Conservation (phyloP, 2,888 invertebrate genomes). For the Drosophila affinis region DNA sequence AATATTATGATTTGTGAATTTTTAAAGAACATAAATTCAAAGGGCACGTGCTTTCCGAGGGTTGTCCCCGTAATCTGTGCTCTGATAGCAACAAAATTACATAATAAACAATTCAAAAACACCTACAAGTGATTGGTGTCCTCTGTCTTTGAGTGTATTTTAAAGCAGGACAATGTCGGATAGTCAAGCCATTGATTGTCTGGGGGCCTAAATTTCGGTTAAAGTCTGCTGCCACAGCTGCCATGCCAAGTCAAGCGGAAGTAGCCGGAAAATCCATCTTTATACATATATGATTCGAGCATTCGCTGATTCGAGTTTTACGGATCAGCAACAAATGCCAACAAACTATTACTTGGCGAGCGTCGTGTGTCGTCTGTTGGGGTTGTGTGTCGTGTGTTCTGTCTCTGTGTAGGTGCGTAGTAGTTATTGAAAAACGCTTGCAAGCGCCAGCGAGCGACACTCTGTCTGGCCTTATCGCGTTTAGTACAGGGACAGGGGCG, state of each 20-base stretch:
- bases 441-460: slow-evolving; percentile 50
- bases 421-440: slow-evolving; percentile 36
- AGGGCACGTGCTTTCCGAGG: too few relatives aligned
- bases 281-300: slow-evolving; percentile 7
- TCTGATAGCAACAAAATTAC: neutral
- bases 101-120: slow-evolving; percentile 1
- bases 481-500: neutral
- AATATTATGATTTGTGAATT: neutral
- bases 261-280: neutral
- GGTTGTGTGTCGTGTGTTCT: neutral
- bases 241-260: neutral
- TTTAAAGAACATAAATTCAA: neutral
- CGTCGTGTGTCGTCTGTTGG: neutral
- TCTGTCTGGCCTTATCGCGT: slow-evolving; percentile 71
- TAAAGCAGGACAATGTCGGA: neutral
- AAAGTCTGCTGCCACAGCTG: neutral
- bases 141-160: neutral
- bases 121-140: neutral
- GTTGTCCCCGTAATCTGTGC: neutral
- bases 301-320: slow-evolving; percentile 16
- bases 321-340: slow-evolving; percentile 25
- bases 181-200: neutral
- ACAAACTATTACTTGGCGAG: slow-evolving; percentile 24
- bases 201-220: neutral
- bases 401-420: slow-evolving; percentile 37